Conservation (phyloP, 2,888 invertebrate species). For the Muscina levida region DNA sequence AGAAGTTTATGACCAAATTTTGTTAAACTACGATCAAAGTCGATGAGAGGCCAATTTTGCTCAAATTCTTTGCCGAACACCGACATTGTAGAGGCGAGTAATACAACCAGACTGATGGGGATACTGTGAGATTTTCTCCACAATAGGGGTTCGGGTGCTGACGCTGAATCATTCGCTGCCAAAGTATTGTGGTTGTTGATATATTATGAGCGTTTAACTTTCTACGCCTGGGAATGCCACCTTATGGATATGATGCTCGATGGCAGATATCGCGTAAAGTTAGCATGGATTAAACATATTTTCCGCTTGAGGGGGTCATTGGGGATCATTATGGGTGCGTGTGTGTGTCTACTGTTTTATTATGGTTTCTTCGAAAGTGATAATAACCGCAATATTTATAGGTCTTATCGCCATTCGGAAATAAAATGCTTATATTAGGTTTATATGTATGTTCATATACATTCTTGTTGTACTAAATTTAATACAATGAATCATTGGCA, state of each 20-base stretch:
- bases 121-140: not conserved
- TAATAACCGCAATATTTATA: no score
- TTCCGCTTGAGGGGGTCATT: not conserved
- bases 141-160: not conserved
- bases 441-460: no score
- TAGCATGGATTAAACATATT: not conserved
- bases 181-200: not conserved
- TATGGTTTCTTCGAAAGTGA: no score
- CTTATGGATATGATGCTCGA: not conserved
- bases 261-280: not conserved
- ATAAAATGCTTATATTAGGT: no score
- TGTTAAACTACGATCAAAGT: slow-evolving; percentile 46
- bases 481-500: no score
- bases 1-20: slow-evolving; percentile 69
- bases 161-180: slow-evolving; percentile 4
- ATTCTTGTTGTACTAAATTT: no score
- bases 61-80: slow-evolving; percentile 72
- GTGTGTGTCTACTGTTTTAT: no score
- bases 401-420: no score
- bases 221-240: slow-evolving; percentile 6
- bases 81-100: slow-evolving; percentile 64
- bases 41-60: slow-evolving; percentile 67
- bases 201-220: not conserved
- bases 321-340: not conserved
- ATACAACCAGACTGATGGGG: not conserved